These are phyloP conservation scores for Marisa cornuarietis DNA, from an alignment of 1,140 invertebrate genomes.

Conservation along the genomic window DNA sequence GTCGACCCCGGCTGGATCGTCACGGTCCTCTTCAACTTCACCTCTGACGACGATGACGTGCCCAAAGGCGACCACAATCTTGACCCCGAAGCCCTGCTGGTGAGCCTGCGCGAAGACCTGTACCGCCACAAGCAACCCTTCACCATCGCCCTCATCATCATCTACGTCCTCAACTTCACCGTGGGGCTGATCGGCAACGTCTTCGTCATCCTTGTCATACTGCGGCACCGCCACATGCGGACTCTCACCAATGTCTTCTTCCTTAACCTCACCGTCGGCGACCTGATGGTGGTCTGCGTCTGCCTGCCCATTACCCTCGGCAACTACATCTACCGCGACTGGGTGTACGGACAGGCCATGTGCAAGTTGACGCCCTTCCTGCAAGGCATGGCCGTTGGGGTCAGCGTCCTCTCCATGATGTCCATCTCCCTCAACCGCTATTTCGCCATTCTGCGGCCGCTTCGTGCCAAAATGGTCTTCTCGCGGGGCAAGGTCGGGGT, in stretches of 20 bases:
- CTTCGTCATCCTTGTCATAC: conserved; percentile 75
- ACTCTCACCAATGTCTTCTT: conserved; percentile 92
- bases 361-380: conserved; percentile 68
- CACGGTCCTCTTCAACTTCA: conserved; percentile 1
- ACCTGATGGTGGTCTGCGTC: conserved; percentile 82
- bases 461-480: conserved; percentile 48
- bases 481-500: conserved; percentile 39
- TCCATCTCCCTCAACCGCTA: conserved; percentile 62
- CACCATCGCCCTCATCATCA: conserved; percentile 62
- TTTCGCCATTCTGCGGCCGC: conserved; percentile 47
- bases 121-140: conserved; percentile 34
- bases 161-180: conserved; percentile 78
- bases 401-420: conserved; percentile 60
- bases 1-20: neutral
- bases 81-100: neutral
- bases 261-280: conserved; percentile 79
- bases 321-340: conserved; percentile 86
- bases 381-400: conserved; percentile 52
- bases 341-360: conserved; percentile 80
- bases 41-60: neutral
- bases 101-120: conserved; percentile 5
- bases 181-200: conserved; percentile 88
- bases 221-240: conserved; percentile 50
- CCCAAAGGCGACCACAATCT: neutral
- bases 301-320: conserved; percentile 83